Conservation (phyloP, 2,888 invertebrate genomes). For the Zaprionus lineosus region DNA sequence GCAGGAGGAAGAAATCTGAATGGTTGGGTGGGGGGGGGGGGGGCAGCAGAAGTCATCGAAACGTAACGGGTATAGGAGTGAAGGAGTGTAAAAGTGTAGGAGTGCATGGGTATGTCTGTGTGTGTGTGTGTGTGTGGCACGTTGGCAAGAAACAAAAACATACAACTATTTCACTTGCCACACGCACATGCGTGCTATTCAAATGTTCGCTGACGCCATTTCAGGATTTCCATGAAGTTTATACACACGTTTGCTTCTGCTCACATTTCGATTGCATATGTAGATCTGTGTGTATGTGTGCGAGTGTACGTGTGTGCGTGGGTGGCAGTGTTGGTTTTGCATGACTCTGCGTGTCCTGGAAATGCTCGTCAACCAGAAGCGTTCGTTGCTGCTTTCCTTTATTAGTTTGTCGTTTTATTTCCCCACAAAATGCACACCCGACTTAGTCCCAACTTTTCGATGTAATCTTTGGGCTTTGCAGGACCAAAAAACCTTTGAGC, state of each 20-base stretch:
- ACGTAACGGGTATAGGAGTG: background rate
- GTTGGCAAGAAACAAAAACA: conserved; percentile 39
- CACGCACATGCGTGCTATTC: conserved; percentile 76
- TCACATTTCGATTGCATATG: conserved; percentile 12
- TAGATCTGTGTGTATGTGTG: conserved; percentile 16
- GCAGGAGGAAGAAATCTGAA: too few relatives aligned
- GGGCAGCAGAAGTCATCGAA: background rate
- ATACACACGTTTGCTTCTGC: conserved; percentile 62
- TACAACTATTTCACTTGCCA: conserved; percentile 60
- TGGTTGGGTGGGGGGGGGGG: background rate
- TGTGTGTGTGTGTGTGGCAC: conserved; percentile 42
- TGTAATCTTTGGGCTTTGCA: conserved; percentile 13
- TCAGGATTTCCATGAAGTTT: conserved; percentile 59
- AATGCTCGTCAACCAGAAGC: conserved; percentile 33
- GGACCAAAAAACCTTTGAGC: conserved; percentile 33
- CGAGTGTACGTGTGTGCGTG: conserved; percentile 3
- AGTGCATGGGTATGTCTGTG: too few relatives aligned
- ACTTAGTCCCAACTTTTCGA: conserved; percentile 38
- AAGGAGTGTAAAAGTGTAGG: too few relatives aligned
- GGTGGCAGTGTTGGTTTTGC: background rate
- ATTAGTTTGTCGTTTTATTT: conserved; percentile 26
- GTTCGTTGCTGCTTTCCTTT: conserved; percentile 51
- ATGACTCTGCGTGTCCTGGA: conserved; percentile 21
- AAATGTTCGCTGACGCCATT: conserved; percentile 77
- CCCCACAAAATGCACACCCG: conserved; percentile 10